A percentile compares a stretch with the other conserved stretches of the same genome.
phyloP scores from a whole-genome alignment of 2,888 invertebrate species.

The Acrocera orbiculus region DNA sequence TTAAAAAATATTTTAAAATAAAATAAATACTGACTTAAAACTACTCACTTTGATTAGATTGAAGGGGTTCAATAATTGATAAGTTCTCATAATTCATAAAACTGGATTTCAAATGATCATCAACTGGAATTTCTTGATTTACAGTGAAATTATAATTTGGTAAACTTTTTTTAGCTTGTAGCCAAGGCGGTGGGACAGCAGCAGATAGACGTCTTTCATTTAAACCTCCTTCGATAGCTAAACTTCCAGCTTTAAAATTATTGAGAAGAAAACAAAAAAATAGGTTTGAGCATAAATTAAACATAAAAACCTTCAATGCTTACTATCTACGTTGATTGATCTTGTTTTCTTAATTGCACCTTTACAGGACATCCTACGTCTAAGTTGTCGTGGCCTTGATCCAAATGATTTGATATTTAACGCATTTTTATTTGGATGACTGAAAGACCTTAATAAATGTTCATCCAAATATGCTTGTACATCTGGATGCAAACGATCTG shows the following conservation, averaged over 20 bases:
- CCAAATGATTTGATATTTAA: conserved; percentile 38
- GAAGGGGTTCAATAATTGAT: no score
- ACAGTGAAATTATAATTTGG: conserved; percentile 6
- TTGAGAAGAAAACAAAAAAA: background rate
- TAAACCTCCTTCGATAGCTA: conserved; percentile 56
- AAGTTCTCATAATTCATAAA: no score
- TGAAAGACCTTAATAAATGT: conserved; percentile 63
- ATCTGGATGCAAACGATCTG: conserved; percentile 65
- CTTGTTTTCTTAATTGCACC: conserved; percentile 89
- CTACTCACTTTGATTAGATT: no score
- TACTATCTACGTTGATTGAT: conserved; percentile 81
- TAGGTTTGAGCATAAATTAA: conserved; percentile 1
- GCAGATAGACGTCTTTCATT: conserved; percentile 39
- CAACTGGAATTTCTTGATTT: conserved; percentile 21
- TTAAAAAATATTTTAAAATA: no score
- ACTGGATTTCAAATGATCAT: no score
- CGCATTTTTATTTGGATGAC: conserved; percentile 52
- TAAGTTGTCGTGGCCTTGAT: conserved; percentile 38
- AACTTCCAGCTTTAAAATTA: conserved; percentile 45
- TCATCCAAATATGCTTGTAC: conserved; percentile 78
- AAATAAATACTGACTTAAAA: no score
- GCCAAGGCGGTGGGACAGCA: conserved; percentile 29
- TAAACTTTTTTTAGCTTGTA: conserved; percentile 19
- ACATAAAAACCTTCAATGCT: conserved; percentile 26
- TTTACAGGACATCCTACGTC: conserved; percentile 68